A percentile compares a stretch with the other conserved stretches of the same genome.
Evolutionary conservation across 2,113 vertebrate genomes (phyloP).

Genomic region (Xiphophorus hellerii): DNA sequence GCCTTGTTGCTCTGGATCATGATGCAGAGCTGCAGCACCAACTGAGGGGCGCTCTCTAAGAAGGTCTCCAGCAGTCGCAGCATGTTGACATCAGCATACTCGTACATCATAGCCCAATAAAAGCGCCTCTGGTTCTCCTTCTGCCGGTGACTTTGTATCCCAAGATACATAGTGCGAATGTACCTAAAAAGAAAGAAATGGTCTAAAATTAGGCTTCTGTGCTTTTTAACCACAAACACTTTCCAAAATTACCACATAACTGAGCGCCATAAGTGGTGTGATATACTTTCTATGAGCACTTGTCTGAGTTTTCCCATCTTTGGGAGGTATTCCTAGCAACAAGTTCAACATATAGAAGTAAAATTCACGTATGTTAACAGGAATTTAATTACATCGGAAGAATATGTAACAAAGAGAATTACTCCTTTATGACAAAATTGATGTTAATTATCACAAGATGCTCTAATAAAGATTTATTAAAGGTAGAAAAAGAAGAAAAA

Average conservation of each 20-base stretch:
- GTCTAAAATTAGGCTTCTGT: constrained; percentile 5
- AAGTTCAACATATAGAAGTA: constrained; percentile 2
- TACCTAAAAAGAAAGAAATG: constrained; percentile 80
- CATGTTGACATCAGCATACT: constrained; percentile 99
- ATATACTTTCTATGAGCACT: constrained; percentile 1
- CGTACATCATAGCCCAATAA: constrained; percentile 99
- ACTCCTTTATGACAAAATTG: neutral
- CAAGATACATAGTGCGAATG: constrained; percentile 98
- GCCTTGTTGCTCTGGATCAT: constrained; percentile 99
- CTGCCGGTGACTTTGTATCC: constrained; percentile 95
- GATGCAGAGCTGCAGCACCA: constrained; percentile 99
- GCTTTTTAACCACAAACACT: neutral
- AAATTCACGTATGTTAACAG: neutral
- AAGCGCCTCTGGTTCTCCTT: constrained; percentile 98
- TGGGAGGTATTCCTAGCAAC: constrained; percentile 46
- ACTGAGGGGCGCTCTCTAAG: constrained; percentile 97
- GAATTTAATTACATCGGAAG: neutral
- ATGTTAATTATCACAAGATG: neutral
- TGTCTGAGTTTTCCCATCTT: constrained; percentile 24
- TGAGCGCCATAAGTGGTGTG: neutral
- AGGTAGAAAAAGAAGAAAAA: neutral
- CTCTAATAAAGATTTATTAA: neutral
- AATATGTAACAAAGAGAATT: neutral
- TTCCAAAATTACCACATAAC: neutral
- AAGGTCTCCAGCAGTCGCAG: constrained; percentile 98